Conservation (phyloP, 2,888 invertebrate genomes). For the Aleiodes testaceus region DNA sequence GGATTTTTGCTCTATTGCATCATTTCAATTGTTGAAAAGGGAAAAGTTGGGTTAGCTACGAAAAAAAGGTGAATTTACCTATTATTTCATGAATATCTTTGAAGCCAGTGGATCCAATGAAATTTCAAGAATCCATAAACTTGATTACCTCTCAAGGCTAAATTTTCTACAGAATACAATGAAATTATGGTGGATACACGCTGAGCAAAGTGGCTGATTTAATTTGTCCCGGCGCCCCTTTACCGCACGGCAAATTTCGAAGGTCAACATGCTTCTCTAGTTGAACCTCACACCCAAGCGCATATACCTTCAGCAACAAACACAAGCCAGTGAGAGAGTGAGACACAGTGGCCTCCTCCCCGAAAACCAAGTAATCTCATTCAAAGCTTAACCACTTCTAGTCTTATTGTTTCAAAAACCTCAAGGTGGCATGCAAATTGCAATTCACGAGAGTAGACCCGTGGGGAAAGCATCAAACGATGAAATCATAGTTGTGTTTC, state of each 20-base stretch:
- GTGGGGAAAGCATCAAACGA: neutral
- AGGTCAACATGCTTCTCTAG: conserved; percentile 47
- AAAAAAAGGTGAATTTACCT: neutral
- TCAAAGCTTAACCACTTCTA: conserved; percentile 21
- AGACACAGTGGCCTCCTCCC: neutral
- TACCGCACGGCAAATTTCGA: conserved; percentile 45
- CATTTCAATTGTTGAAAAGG: no score
- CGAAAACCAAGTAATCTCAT: conserved; percentile 13
- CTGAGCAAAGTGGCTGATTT: conserved; percentile 35
- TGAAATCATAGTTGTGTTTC: conserved; percentile 8
- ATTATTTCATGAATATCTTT: no score
- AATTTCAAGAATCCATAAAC: no score
- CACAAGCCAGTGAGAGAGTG: conserved; percentile 33
- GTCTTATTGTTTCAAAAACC: conserved; percentile 16
- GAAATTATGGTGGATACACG: no score
- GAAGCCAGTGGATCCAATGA: no score
- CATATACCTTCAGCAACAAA: conserved; percentile 28
- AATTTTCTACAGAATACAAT: no score
- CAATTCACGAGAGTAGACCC: conserved; percentile 8
- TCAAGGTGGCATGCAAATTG: conserved; percentile 22
- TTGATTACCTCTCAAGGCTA: no score
- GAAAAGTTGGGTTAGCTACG: no score
- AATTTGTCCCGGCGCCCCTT: conserved; percentile 44
- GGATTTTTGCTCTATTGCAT: neutral
- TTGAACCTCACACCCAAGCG: neutral